These are phyloP conservation scores for Paraescarpia echinospica DNA, from an alignment of 1,140 invertebrate species.

Conservation along the genomic window DNA sequence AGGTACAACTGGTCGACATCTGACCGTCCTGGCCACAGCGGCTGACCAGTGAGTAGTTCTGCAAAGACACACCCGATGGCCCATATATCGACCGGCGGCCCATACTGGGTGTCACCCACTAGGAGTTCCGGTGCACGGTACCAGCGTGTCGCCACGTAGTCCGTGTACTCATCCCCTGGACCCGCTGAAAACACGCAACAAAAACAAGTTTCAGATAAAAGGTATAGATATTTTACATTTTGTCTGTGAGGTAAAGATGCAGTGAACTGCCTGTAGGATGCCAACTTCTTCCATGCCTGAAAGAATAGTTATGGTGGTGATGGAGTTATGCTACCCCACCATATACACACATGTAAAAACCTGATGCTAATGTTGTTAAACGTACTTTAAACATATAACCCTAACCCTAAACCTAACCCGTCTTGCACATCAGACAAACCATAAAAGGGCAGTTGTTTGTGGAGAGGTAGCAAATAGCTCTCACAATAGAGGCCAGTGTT, in stretches of 20 bases:
- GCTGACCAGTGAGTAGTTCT: conserved; percentile 76
- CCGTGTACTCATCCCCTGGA: conserved; percentile 96
- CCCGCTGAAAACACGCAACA: conserved; percentile 50
- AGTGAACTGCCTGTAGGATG: not conserved
- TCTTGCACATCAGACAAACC: too few species aligned
- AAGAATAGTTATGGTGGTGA: not conserved
- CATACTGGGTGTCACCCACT: conserved; percentile 96
- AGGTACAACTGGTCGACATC: conserved; percentile 98
- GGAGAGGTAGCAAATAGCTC: too few species aligned
- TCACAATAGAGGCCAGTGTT: too few species aligned
- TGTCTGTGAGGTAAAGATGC: conserved; percentile 1
- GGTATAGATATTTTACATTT: not conserved
- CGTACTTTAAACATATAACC: too few species aligned
- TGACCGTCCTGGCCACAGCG: conserved; percentile 94
- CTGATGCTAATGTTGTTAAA: too few species aligned
- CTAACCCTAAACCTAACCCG: too few species aligned
- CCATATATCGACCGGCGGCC: conserved; percentile 97
- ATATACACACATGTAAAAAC: too few species aligned
- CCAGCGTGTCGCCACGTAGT: conserved; percentile 99
- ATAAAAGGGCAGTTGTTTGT: too few species aligned
- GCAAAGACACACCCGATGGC: conserved; percentile 89
- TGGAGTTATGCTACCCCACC: too few species aligned
- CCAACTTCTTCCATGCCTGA: not conserved
- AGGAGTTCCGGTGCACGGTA: conserved; percentile 93
- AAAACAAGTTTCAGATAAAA: not conserved